Evolutionary conservation across 2,113 vertebrate genomes (phyloP).

Genomic region (Rhodinocichla rosea): DNA sequence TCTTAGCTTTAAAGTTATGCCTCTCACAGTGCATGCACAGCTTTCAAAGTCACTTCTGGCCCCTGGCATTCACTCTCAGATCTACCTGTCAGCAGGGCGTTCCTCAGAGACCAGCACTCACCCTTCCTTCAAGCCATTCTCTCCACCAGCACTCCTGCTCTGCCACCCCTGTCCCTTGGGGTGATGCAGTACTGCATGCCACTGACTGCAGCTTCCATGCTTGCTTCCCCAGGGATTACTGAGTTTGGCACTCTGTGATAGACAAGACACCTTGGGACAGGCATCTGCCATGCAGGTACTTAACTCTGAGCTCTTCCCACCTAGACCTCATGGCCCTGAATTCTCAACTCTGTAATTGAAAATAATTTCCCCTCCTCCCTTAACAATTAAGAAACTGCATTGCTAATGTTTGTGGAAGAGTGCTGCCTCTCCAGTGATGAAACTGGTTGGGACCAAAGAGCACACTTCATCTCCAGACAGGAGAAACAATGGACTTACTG

Average conservation of each 20-base stretch:
- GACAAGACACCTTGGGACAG: background rate
- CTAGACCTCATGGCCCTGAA: background rate
- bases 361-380: background rate
- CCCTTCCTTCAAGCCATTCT: background rate
- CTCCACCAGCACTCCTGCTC: background rate
- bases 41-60: background rate
- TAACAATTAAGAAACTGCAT: background rate
- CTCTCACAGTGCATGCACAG: background rate
- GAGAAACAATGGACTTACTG: background rate
- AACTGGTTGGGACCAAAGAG: background rate
- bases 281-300: background rate
- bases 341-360: background rate
- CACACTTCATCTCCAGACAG: fast-evolving
- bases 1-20: background rate
- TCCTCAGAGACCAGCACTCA: background rate
- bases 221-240: background rate
- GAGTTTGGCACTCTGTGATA: background rate
- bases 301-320: background rate
- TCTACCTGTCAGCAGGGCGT: background rate
- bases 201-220: background rate
- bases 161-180: background rate
- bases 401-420: background rate
- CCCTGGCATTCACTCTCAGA: background rate
- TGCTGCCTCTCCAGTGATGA: background rate
- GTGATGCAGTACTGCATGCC: fast-evolving